Conservation (phyloP, 2,113 vertebrate species). For the Vireo altiloquus region DNA sequence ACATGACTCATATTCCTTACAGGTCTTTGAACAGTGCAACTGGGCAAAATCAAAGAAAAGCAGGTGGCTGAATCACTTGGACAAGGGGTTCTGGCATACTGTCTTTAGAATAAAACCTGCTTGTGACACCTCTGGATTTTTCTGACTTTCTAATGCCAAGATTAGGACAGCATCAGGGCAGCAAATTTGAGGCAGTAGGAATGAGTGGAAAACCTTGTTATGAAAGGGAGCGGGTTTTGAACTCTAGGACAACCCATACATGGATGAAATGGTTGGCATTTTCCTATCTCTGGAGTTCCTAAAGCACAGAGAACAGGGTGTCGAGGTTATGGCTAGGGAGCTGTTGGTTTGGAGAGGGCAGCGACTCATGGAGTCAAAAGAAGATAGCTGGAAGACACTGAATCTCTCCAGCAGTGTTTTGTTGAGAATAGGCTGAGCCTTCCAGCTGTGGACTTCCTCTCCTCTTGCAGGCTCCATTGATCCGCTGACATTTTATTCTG, state of each 20-base stretch:
- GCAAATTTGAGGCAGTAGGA: neutral
- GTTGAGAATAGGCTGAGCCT: neutral
- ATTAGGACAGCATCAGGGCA: neutral
- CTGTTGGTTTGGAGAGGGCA: neutral
- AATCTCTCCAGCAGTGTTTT: neutral
- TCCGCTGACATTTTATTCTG: neutral
- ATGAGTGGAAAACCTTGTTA: neutral
- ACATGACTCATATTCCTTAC: conserved; percentile 17
- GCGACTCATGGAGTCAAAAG: neutral
- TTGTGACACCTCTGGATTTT: neutral
- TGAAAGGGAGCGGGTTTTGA: neutral
- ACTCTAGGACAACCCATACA: neutral
- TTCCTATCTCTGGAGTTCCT: neutral
- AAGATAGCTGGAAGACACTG: neutral
- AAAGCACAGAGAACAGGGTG: neutral
- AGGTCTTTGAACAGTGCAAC: neutral
- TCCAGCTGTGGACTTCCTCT: neutral
- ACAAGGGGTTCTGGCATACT: neutral
- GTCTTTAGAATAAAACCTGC: neutral
- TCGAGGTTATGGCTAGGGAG: neutral
- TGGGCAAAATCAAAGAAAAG: neutral
- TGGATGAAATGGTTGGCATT: neutral
- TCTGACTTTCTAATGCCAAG: neutral
- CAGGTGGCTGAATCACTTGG: conserved; percentile 34
- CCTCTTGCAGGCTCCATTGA: neutral